Percentiles rank a stretch among this genome's conserved stretches.
These are phyloP conservation scores for Heliconius himera DNA, from an alignment of 1,140 invertebrate genomes.

Conservation along the genomic window DNA sequence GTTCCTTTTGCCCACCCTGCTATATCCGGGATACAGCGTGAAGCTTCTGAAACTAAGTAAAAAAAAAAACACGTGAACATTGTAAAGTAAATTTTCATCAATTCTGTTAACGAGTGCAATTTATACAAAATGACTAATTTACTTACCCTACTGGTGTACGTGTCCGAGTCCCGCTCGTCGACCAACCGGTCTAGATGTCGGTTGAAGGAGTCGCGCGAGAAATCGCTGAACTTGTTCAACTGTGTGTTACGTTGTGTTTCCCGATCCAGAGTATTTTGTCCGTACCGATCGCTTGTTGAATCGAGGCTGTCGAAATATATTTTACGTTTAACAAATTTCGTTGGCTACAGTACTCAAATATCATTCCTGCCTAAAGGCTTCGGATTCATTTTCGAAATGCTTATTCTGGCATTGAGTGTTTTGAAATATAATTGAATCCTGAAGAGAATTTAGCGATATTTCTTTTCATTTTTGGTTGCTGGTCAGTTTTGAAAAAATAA, in stretches of 20 bases:
- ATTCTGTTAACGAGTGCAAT: not conserved
- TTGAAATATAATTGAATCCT: too few relatives aligned
- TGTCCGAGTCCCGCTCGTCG: constrained; percentile 67
- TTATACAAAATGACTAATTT: constrained; percentile 16
- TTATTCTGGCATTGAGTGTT: too few relatives aligned
- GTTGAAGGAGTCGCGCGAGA: constrained; percentile 73
- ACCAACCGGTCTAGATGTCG: constrained; percentile 69
- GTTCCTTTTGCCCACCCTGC: too few relatives aligned
- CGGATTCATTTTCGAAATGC: too few relatives aligned
- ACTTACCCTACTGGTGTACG: constrained; percentile 69
- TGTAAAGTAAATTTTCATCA: not conserved
- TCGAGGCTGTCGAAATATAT: constrained; percentile 52
- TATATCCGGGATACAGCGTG: too few relatives aligned
- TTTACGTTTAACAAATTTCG: constrained; percentile 5
- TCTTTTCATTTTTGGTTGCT: not conserved
- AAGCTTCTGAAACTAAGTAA: too few relatives aligned
- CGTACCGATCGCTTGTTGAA: constrained; percentile 54
- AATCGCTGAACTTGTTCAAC: constrained; percentile 82
- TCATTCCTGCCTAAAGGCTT: too few relatives aligned
- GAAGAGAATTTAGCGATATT: too few relatives aligned
- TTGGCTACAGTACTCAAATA: not conserved
- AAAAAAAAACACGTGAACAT: too few relatives aligned
- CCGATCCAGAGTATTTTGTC: constrained; percentile 76
- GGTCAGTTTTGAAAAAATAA: not conserved
- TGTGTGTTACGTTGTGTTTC: constrained; percentile 84